Evolutionary conservation across 2,888 invertebrate genomes (phyloP), one percentile per base, ranked within the genome.

Genomic region (Salticus scenicus): DNA sequence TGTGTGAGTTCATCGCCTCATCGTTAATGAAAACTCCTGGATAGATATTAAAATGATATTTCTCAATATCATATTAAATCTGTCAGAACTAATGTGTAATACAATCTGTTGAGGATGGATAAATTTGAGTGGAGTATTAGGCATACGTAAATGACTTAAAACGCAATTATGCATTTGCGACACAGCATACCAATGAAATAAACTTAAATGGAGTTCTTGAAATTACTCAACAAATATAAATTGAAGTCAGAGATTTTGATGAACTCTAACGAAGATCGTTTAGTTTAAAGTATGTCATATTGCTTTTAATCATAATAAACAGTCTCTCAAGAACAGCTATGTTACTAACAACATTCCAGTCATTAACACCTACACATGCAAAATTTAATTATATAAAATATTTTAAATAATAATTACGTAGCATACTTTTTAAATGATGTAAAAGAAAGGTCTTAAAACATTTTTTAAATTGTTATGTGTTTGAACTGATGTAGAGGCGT

Each of bases 11-110:
- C 47, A 47, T 17, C 47, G 47, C 47, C 47, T 47, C 47, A 47
- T 47, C 47, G 8, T 47, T 47, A 47, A 47, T 47, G 47, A 47
- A 37, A 47, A 47, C 57, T 24, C 24, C 24, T 1, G 24, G 24
- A 57, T 24, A 57, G 57, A 24, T 57, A 24, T 57, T 57, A 57
- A 57, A 57, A 57, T 24, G 57, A 57, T 57, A 57, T 57, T 57
- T 57, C 57, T 57, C 24, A 24, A 57, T 47, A 47, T 47, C 7
- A 24, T 24, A 57, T 57, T 57, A 57, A 57, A 57, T 57, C 57
- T 24, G 57, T 57, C 20, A 57, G 57, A 57, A 57, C 12, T 57
- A 20, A 57, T 57, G 57, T 24, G 20, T 57, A 57, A 57, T 57
- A 24, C 24, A 57, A 20, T 57, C 20, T 57, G 1, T 57, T 12